Base-by-base conservation (phyloP, 2,797 vertebrate species). In the Tinamus major region DNA sequence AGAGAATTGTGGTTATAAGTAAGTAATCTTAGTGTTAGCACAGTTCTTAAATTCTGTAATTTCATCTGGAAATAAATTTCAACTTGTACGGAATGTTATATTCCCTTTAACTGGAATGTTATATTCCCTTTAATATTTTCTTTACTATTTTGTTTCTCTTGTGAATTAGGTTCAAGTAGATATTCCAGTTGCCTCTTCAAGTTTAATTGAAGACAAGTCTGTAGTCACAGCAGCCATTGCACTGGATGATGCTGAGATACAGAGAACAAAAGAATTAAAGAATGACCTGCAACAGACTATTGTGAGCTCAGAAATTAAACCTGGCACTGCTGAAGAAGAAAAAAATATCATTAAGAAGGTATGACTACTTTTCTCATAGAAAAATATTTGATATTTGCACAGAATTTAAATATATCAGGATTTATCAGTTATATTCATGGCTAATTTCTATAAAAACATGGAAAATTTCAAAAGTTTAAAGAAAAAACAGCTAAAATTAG, bases 341-440 rank as follows among this genome's bases (percentile, higher is more conserved):
- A 98, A 98, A 88, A 69, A 91, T 59, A 97, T 95, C 96, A 96
- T 98, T 75, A 97, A 97, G 96, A 97, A 98, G 98, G 98, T 98
- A 92, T 33, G 81, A 63, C 29, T 65, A 37, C 4, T n/a, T 79
- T 9, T 64, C n/a, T 72, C 37, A 68, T 59, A 83, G 7, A 59
- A 71, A 56, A 79, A 31, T 35, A 4, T 83, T 88, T 93, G 15
- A 53, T 13, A 46, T 82, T 39, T 82, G 14, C 76, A 2, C 64
- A 51, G 14, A 53, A 59, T 55, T 89, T 72, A 49, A 69, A 51
- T 75, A 37, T 26, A 44, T 12, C 26, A 31, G 41, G 59, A 80
- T 10, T 23, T 81, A 58, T 37, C 21, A 89, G 37, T 64, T 31
- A 13, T 18, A 51, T n/a, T 39, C 49, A 59, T 67, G 48, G 23